Percentiles rank a stretch among this genome's conserved stretches.
Conservation (phyloP, 1,140 invertebrate genomes). For the Mylabris phalerata region DNA sequence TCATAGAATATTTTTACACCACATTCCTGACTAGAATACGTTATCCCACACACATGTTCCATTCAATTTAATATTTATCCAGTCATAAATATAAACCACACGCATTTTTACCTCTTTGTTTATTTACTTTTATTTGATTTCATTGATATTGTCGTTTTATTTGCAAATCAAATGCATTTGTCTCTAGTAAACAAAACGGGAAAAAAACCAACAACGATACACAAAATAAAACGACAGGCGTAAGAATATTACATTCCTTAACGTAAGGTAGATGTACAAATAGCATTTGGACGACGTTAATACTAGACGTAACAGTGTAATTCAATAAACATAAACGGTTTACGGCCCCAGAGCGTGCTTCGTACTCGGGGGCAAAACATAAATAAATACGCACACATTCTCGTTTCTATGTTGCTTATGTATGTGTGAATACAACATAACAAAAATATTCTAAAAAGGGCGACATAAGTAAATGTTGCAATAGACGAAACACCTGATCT, state of each 20-base stretch:
- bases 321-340: slow-evolving; percentile 37
- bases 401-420: neutral
- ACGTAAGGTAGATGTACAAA: neutral
- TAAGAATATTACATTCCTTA: neutral
- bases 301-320: slow-evolving; percentile 33
- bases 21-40: too few species aligned
- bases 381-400: slow-evolving; percentile 25
- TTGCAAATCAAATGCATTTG: too few species aligned
- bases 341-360: slow-evolving; percentile 25
- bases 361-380: slow-evolving; percentile 20
- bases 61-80: too few species aligned
- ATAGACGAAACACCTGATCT: slow-evolving; percentile 4
- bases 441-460: neutral
- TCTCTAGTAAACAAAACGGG: neutral
- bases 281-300: slow-evolving; percentile 29
- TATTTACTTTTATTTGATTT: too few species aligned
- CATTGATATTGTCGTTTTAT: too few species aligned
- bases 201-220: neutral
- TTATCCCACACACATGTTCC: too few species aligned
- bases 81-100: too few species aligned
- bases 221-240: neutral
- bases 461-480: slow-evolving; percentile 4
- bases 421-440: too few species aligned
- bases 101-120: too few species aligned
- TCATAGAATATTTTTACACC: too few species aligned